These are phyloP conservation scores for Cydia pomonella DNA, from an alignment of 1,140 invertebrate species.

Conservation along the genomic window DNA sequence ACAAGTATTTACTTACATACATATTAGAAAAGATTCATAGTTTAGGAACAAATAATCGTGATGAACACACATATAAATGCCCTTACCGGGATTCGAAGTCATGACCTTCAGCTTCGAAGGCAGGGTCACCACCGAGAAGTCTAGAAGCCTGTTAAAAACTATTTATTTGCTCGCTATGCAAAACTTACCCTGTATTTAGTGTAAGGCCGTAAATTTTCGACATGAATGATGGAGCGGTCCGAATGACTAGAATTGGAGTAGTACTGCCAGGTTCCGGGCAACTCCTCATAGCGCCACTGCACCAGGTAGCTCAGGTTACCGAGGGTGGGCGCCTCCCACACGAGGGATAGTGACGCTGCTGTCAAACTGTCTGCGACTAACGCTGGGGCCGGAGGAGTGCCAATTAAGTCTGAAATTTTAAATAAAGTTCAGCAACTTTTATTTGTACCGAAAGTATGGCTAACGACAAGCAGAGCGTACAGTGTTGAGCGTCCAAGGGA, in stretches of 20 bases:
- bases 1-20: too few species aligned
- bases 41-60: too few species aligned
- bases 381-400: slow-evolving; percentile 86
- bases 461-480: too few species aligned
- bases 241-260: slow-evolving; percentile 86
- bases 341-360: slow-evolving; percentile 87
- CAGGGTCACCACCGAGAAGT: too few species aligned
- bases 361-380: slow-evolving; percentile 88
- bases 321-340: slow-evolving; percentile 86
- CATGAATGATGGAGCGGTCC: slow-evolving; percentile 84
- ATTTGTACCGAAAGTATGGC: neutral
- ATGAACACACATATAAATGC: too few species aligned
- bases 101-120: too few species aligned
- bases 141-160: too few species aligned
- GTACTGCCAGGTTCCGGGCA: slow-evolving; percentile 87
- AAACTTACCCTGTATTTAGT: slow-evolving; percentile 91
- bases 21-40: too few species aligned
- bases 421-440: slow-evolving; percentile 6
- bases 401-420: slow-evolving; percentile 82
- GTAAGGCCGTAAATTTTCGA: slow-evolving; percentile 91
- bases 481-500: too few species aligned
- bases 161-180: neutral
- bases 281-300: slow-evolving; percentile 88
- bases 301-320: slow-evolving; percentile 86
- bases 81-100: too few species aligned